Conservation (phyloP, 2,797 vertebrate genomes). For the Calcarius lapponicus region DNA sequence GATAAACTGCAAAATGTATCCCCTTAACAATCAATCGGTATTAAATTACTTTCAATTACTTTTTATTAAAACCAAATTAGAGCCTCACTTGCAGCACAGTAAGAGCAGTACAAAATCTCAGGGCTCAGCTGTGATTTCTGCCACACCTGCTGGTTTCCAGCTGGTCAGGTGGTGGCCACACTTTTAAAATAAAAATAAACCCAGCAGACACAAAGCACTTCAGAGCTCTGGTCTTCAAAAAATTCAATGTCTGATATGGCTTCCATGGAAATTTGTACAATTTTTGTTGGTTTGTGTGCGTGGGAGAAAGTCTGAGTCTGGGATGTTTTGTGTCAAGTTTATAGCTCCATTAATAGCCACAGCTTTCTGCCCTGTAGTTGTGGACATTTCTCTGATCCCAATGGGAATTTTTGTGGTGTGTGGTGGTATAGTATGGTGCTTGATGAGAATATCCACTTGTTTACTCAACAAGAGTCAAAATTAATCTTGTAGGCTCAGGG, state of each 20-base stretch:
- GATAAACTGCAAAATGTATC: slow-evolving; percentile 73
- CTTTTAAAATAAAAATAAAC: slow-evolving; percentile 21
- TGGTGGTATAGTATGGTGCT: background rate
- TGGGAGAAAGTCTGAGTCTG: background rate
- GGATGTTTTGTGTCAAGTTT: background rate
- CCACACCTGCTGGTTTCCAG: slow-evolving; percentile 31
- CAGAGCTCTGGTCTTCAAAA: background rate
- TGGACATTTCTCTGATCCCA: background rate
- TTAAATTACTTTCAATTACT: slow-evolving; percentile 77
- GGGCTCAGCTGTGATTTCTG: slow-evolving; percentile 26
- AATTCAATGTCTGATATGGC: fast-evolving
- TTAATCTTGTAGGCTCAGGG: slow-evolving; percentile 16
- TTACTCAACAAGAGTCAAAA: slow-evolving; percentile 50
- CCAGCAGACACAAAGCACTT: background rate
- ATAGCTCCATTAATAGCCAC: background rate
- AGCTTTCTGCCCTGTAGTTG: background rate
- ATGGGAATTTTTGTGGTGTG: background rate
- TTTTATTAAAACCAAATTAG: slow-evolving; percentile 78
- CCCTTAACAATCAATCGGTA: slow-evolving; percentile 74
- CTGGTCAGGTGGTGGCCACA: slow-evolving; percentile 38
- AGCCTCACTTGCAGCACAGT: slow-evolving; percentile 61
- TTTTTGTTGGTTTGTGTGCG: background rate
- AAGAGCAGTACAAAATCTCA: slow-evolving; percentile 31
- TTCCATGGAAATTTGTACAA: background rate
- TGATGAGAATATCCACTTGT: slow-evolving; percentile 14